Evolutionary conservation across 2,797 vertebrate genomes (phyloP).

Genomic region (Epinephelus coioides): DNA sequence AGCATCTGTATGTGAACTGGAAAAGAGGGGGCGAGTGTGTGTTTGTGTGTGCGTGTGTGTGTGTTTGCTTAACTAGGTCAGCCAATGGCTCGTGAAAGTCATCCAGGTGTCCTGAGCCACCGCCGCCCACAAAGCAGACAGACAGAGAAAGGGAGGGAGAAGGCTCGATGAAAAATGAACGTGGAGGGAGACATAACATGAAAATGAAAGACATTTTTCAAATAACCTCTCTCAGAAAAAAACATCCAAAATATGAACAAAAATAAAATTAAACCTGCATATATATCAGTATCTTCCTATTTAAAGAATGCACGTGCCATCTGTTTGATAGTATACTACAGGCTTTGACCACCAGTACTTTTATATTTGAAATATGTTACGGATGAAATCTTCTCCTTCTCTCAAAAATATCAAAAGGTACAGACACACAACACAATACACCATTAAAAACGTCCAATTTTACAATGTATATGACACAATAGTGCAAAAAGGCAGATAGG

Average conservation of each 20-base stretch:
- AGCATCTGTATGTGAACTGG: conserved; percentile 70
- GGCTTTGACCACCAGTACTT: too few species aligned
- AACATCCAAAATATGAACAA: neutral
- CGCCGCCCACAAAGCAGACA: conserved; percentile 66
- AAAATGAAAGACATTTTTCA: neutral
- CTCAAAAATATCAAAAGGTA: too few species aligned
- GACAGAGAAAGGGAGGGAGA: conserved; percentile 14
- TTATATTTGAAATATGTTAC: too few species aligned
- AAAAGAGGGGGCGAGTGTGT: conserved; percentile 49
- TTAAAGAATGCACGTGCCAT: neutral
- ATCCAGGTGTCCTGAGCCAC: conserved; percentile 77
- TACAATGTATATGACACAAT: too few species aligned
- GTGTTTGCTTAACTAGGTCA: conserved; percentile 77
- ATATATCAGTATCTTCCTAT: neutral
- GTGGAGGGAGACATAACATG: neutral
- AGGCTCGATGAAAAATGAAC: neutral
- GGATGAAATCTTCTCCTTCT: too few species aligned
- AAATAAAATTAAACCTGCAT: neutral
- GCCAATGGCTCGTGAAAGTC: conserved; percentile 80
- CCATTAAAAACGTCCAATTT: too few species aligned
- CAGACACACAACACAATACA: too few species aligned
- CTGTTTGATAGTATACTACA: too few species aligned
- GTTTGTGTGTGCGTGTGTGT: conserved; percentile 18
- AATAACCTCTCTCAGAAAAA: neutral
- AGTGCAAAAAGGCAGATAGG: too few species aligned